phyloP scores from a whole-genome alignment of 2,797 vertebrate species.

The Ataeniobius toweri region DNA sequence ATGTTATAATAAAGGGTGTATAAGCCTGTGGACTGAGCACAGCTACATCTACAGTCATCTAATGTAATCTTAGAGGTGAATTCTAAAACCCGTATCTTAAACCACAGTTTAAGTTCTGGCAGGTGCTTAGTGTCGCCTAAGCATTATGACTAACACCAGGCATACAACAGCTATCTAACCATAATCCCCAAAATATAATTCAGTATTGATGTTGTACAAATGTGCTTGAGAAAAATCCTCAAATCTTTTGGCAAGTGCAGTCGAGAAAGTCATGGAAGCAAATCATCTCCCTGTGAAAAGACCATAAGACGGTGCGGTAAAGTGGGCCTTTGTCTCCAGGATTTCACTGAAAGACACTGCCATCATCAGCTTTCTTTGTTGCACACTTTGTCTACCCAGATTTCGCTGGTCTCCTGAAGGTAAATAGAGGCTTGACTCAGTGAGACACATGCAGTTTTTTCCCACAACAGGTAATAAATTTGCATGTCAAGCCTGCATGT shows the following conservation, averaged over 20 bases:
- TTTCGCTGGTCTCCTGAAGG: slow-evolving; percentile 71
- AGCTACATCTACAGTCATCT: slow-evolving; percentile 39
- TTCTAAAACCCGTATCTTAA: slow-evolving; percentile 55
- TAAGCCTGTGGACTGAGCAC: slow-evolving; percentile 10
- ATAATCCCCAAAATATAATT: slow-evolving; percentile 81
- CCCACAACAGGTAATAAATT: slow-evolving; percentile 82
- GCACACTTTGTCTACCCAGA: slow-evolving; percentile 69
- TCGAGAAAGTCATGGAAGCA: slow-evolving; percentile 69
- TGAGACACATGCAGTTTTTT: slow-evolving; percentile 69
- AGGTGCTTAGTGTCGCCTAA: slow-evolving; percentile 56
- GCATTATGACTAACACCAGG: slow-evolving; percentile 72
- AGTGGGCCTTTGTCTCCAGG: slow-evolving; percentile 74
- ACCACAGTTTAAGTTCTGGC: slow-evolving; percentile 53
- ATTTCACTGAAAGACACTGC: slow-evolving; percentile 68
- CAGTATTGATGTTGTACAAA: slow-evolving; percentile 84
- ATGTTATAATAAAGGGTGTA: not conserved
- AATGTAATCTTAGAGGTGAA: slow-evolving; percentile 49
- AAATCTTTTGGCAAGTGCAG: slow-evolving; percentile 78
- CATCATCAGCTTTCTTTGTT: slow-evolving; percentile 74
- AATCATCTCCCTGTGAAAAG: slow-evolving; percentile 78
- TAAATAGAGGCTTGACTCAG: slow-evolving; percentile 80
- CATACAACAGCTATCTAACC: slow-evolving; percentile 70
- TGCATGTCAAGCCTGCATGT: slow-evolving; percentile 75
- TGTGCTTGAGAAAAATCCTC: slow-evolving; percentile 78
- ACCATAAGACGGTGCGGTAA: slow-evolving; percentile 65